phyloP scores from a whole-genome alignment of 2,888 invertebrate species.

The Drosophila stalkeri region DNA sequence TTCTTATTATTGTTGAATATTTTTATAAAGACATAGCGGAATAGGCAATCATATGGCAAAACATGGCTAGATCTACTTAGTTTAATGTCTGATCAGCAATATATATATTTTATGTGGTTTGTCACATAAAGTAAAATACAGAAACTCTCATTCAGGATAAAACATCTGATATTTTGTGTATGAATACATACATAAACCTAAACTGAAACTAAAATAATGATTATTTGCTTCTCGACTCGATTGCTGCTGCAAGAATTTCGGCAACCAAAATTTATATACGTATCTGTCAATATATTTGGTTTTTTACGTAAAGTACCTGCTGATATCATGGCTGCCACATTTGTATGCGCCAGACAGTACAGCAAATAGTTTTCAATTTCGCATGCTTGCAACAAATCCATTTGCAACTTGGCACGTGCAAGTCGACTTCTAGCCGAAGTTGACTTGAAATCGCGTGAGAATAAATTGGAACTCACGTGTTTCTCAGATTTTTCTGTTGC shows the following conservation, averaged over 20 bases:
- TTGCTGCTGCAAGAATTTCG: not conserved
- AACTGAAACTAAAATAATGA: not conserved
- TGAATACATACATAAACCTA: too few species aligned
- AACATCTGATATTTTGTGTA: too few species aligned
- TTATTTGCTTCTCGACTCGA: not conserved
- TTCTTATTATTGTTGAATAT: not conserved
- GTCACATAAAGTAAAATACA: too few species aligned
- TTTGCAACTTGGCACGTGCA: slow-evolving; percentile 68
- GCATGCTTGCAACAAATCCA: slow-evolving; percentile 50
- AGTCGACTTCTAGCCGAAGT: slow-evolving; percentile 1
- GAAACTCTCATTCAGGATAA: too few species aligned
- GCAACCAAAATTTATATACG: not conserved
- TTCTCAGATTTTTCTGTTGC: not conserved
- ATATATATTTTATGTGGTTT: not conserved
- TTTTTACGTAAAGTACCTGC: slow-evolving; percentile 14
- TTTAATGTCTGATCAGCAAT: not conserved
- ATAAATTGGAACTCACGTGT: slow-evolving; percentile 32
- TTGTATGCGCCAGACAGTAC: slow-evolving; percentile 22
- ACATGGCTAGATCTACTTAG: not conserved
- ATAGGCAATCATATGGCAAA: not conserved
- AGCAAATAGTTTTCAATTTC: slow-evolving; percentile 38
- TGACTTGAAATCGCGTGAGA: slow-evolving; percentile 28
- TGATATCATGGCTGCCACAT: slow-evolving; percentile 23
- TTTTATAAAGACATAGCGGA: not conserved
- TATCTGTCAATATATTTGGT: not conserved